Evolutionary conservation across 1,140 invertebrate genomes (phyloP), one percentile per base, ranked within the genome.

Genomic region (Homarus americanus): DNA sequence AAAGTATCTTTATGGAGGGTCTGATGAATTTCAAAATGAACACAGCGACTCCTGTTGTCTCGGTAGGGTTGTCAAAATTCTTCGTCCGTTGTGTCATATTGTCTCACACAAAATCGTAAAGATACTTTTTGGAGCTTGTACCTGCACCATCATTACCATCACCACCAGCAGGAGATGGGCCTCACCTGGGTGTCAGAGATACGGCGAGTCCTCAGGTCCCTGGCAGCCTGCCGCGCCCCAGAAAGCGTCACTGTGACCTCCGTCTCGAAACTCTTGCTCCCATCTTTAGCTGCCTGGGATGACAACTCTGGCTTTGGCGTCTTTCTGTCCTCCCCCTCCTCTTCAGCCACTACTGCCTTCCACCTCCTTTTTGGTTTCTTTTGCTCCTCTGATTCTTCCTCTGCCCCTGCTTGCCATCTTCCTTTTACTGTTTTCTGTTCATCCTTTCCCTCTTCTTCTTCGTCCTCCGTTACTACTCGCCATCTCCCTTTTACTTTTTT

Each of bases 171-270:
- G 2, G 15, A 28, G 15, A 72, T 28, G n/a, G 2, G 32, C 10
- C 66, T 90, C 20, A 90, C 88, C 88, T 90, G 88, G 24, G 88
- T 90, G 44, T 90, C 88, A 24, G 88, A 90, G 69, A 90, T 90
- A 32, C 88, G 88, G 32, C 88, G 88, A 3, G 88, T 90, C 73
- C 40, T 90, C 36, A 90, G 88, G 36, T 90, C 72, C 63, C 88
- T 73, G 20, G 20, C 44, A 17, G 63, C 24, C 20, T 58, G 72
- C 4, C 88, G 88, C 4, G 72, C 63, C n/a, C 20, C 72, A 0
- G 87, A 49, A 7, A 82, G 82, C 24, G 73, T 76, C 28, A 86
- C 73, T 32, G 88, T 90, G 49, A 90, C 88, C 49, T 90, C 88
- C 9, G 88, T 90, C 72, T 83, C 80, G 36, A 90, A 84, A 82